Conservation (phyloP, 2,888 invertebrate genomes). For the Sesia apiformis region DNA sequence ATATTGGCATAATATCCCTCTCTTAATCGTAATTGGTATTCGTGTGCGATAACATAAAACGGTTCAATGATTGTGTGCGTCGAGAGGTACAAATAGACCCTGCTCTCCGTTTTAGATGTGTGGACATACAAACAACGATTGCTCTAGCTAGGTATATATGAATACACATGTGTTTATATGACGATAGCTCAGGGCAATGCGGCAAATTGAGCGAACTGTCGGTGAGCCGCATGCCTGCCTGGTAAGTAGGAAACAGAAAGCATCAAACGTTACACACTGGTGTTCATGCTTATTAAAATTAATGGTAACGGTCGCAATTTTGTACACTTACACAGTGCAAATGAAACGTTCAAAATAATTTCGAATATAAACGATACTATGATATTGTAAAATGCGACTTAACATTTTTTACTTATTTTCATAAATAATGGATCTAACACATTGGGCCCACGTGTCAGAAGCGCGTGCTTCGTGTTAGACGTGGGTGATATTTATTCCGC, state of each 20-base stretch:
- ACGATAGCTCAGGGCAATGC: conserved; percentile 13
- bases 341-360: too few relatives aligned
- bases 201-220: conserved; percentile 24
- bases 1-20: too few relatives aligned
- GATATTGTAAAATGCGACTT: too few relatives aligned
- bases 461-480: too few relatives aligned
- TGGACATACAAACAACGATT: conserved; percentile 6
- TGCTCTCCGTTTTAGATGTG: conserved; percentile 4
- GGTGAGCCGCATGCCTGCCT: conserved; percentile 14
- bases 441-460: too few relatives aligned
- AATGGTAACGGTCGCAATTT: background rate
- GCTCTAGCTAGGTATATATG: conserved; percentile 2
- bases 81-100: background rate
- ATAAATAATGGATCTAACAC: too few relatives aligned
- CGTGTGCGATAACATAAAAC: too few relatives aligned
- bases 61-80: background rate
- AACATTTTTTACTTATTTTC: too few relatives aligned
- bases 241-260: background rate
- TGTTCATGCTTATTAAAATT: background rate
- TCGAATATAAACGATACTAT: too few relatives aligned
- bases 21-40: too few relatives aligned
- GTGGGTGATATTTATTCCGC: too few relatives aligned
- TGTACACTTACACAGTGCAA: too few relatives aligned
- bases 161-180: conserved; percentile 4
- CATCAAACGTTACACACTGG: background rate